Evolutionary conservation across 2,113 vertebrate species (phyloP).

Genomic region (Phycodurus eques): DNA sequence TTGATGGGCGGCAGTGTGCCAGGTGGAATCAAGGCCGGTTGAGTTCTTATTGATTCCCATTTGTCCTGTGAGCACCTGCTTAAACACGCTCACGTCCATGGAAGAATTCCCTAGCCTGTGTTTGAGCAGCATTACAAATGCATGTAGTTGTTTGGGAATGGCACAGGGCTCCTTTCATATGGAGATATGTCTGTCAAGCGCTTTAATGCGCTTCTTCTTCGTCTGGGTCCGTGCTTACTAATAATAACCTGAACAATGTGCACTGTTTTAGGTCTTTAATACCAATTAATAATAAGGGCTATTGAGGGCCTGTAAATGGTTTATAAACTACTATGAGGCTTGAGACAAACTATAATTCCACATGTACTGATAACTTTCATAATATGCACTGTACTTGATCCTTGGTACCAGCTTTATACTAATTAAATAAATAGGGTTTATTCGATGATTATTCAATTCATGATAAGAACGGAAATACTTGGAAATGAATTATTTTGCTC

Average conservation of each 20-base stretch:
- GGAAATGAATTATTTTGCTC: too few species aligned
- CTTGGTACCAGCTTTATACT: background rate
- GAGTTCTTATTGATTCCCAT: conserved; percentile 61
- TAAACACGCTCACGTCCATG: conserved; percentile 31
- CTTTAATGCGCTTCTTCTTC: conserved; percentile 10
- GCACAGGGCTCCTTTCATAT: conserved; percentile 68
- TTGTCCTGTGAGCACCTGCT: conserved; percentile 65
- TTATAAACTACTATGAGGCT: background rate
- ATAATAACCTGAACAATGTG: conserved; percentile 28
- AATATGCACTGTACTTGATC: background rate
- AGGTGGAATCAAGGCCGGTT: conserved; percentile 53
- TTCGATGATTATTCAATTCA: too few species aligned
- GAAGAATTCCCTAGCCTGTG: conserved; percentile 55
- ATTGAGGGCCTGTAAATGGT: background rate
- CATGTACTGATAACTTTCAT: background rate
- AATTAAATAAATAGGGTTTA: background rate
- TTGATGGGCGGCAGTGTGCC: conserved; percentile 28
- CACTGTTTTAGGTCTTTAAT: conserved; percentile 3
- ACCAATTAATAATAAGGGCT: background rate
- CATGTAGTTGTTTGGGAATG: conserved; percentile 57
- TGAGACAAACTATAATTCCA: background rate
- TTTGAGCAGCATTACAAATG: conserved; percentile 67
- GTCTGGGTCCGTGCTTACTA: conserved; percentile 2
- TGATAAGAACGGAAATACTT: too few species aligned
- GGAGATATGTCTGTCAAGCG: conserved; percentile 53